A percentile compares a stretch with the other conserved stretches of the same genome.
Conservation (phyloP, 2,113 vertebrate genomes). For the Oceanites oceanicus region DNA sequence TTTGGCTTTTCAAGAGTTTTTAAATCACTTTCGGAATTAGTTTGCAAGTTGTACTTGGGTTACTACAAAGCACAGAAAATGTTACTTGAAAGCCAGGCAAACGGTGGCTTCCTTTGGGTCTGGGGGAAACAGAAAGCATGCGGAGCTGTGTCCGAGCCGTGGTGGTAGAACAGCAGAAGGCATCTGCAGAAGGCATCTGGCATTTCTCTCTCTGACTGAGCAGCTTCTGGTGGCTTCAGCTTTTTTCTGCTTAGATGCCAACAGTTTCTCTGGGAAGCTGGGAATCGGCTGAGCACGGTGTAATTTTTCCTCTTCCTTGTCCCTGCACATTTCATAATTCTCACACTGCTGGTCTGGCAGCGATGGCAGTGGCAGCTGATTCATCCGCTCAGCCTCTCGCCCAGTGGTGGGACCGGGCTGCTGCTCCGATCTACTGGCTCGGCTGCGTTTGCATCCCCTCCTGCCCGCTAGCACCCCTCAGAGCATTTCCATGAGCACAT, state of each 20-base stretch:
- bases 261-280: neutral
- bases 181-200: neutral
- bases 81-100: neutral
- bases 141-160: neutral
- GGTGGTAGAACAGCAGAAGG: neutral
- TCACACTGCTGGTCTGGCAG: neutral
- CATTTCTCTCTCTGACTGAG: neutral
- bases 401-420: neutral
- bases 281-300: neutral
- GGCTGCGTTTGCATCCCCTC: rapidly evolving
- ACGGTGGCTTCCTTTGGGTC: neutral
- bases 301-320: neutral
- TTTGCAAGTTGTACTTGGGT: neutral
- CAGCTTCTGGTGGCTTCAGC: neutral
- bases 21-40: neutral
- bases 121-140: neutral
- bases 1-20: neutral
- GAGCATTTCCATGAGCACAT: neutral
- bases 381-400: neutral
- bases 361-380: neutral
- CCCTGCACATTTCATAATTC: neutral
- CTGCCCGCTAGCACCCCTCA: rapidly evolving
- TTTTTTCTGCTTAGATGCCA: neutral
- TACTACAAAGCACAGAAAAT: neutral
- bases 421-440: neutral